Percentiles rank a stretch among this genome's conserved stretches.
Evolutionary conservation across 92 coral and sea anemone genomes (phyloP).

Genomic region (Actinostola sp.): DNA sequence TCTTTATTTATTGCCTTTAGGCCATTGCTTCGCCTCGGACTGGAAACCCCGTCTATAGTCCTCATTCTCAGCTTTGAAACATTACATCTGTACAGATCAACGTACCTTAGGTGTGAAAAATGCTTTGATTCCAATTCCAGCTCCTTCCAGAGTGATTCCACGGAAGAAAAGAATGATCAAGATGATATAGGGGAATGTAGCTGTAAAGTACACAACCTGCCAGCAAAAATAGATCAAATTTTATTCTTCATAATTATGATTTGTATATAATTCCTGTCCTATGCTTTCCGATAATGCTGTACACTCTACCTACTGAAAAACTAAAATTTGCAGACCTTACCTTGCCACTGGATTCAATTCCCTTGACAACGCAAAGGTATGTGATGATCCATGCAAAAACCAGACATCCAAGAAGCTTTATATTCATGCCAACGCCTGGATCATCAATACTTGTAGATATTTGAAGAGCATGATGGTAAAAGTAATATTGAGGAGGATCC

Average conservation of each 20-base stretch:
- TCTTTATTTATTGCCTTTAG: background rate
- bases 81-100: background rate
- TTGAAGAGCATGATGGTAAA: slow-evolving; percentile 90
- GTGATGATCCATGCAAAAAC: slow-evolving; percentile 97
- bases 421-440: slow-evolving; percentile 81
- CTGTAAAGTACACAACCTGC: slow-evolving; percentile 90
- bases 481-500: slow-evolving; percentile 96
- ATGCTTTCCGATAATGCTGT: background rate
- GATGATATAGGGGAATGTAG: slow-evolving; percentile 83
- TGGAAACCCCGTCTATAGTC: background rate
- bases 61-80: background rate
- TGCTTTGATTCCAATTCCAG: slow-evolving; percentile 77
- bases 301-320: background rate
- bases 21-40: background rate
- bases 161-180: slow-evolving; percentile 85
- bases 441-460: slow-evolving; percentile 87
- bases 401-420: slow-evolving; percentile 90
- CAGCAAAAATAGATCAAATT: background rate
- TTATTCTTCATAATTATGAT: background rate
- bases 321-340: slow-evolving; percentile 27
- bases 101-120: slow-evolving; percentile 80
- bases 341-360: slow-evolving; percentile 99
- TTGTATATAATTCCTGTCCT: too few relatives aligned
- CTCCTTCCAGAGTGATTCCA: slow-evolving; percentile 89
- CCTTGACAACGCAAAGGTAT: slow-evolving; percentile 95